These are phyloP conservation scores for Sebastes steindachneri DNA, from an alignment of 2,797 vertebrate species.

Conservation along the genomic window DNA sequence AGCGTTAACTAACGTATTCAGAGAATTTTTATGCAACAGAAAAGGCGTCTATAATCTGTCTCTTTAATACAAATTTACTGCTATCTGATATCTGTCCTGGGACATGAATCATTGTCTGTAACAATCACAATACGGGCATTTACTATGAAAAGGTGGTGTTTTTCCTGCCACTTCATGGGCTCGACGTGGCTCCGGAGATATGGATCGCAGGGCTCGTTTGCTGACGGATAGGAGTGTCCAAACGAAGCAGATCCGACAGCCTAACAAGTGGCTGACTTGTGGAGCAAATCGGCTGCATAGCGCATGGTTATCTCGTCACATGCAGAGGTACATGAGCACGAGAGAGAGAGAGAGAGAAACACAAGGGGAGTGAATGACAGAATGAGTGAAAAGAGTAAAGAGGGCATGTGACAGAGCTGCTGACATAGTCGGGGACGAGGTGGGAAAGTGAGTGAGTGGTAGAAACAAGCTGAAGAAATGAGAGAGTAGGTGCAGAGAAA, in stretches of 20 bases:
- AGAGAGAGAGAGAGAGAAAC: neutral
- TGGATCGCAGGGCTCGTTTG: constrained; percentile 35
- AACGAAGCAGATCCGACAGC: constrained; percentile 50
- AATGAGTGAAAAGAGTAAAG: constrained; percentile 55
- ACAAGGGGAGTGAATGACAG: constrained; percentile 35
- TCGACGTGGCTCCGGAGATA: constrained; percentile 22
- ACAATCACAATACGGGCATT: constrained; percentile 6
- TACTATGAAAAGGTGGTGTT: constrained; percentile 14
- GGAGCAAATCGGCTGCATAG: constrained; percentile 17
- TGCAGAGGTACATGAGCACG: constrained; percentile 24
- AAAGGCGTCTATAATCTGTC: neutral
- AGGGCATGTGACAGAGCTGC: constrained; percentile 38
- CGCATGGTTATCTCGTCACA: constrained; percentile 37
- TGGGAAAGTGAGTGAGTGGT: constrained; percentile 44
- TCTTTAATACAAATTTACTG: constrained; percentile 6
- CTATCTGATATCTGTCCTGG: constrained; percentile 2
- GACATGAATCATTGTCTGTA: constrained; percentile 24
- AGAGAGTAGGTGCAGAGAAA: constrained; percentile 6
- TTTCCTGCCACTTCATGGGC: constrained; percentile 15
- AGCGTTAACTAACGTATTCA: neutral
- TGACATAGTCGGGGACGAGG: constrained; percentile 32
- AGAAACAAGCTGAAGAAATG: constrained; percentile 26
- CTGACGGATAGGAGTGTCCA: constrained; percentile 56
- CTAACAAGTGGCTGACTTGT: constrained; percentile 48
- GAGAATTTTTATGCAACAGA: neutral